Evolutionary conservation across 2,888 invertebrate species (phyloP).

Genomic region (Pandemis heparana): DNA sequence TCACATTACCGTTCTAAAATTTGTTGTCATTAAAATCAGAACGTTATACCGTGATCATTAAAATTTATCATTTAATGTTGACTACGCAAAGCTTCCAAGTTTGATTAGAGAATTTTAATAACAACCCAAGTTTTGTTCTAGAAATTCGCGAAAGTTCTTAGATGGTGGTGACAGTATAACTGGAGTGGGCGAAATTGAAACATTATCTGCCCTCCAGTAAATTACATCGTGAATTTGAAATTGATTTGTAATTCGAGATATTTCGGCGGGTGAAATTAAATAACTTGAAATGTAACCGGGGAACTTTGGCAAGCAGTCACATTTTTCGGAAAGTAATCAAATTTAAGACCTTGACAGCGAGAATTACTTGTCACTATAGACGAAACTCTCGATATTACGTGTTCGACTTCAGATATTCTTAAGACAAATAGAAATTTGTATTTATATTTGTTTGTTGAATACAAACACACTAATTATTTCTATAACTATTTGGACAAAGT

Average conservation of each 20-base stretch:
- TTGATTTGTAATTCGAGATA: conserved; percentile 66
- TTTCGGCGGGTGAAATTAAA: conserved; percentile 49
- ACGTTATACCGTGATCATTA: conserved; percentile 36
- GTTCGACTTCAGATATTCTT: not conserved
- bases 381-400: not conserved
- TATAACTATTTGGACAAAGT: not conserved
- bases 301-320: conserved; percentile 10
- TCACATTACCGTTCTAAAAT: conserved; percentile 1
- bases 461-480: not conserved
- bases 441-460: too few species aligned
- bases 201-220: conserved; percentile 62
- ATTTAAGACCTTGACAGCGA: not conserved
- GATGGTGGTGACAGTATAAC: conserved; percentile 33
- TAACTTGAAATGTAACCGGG: conserved; percentile 33
- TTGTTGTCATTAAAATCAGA: conserved; percentile 24
- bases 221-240: conserved; percentile 78
- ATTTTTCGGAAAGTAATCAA: conserved; percentile 2
- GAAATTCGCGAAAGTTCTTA: conserved; percentile 37
- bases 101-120: conserved; percentile 41
- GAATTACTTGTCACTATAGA: not conserved
- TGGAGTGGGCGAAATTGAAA: conserved; percentile 59
- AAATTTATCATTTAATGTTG: conserved; percentile 39
- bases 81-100: conserved; percentile 33
- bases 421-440: not conserved
- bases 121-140: conserved; percentile 34